These are phyloP conservation scores for Argyrosomus japonicus DNA, from an alignment of 2,113 vertebrate species.

Conservation along the genomic window DNA sequence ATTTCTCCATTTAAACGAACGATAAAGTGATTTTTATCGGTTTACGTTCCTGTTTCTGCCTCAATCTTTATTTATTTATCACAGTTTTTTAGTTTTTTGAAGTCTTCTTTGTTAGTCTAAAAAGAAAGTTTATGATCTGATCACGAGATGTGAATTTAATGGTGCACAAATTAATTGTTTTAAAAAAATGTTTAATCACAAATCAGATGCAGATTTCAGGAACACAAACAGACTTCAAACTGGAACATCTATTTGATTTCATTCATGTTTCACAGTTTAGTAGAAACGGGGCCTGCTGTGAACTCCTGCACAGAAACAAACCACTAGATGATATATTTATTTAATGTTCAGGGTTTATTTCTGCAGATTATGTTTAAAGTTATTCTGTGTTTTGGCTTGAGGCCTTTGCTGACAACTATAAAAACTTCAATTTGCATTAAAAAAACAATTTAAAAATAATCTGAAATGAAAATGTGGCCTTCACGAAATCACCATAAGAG, in stretches of 20 bases:
- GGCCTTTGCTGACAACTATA: constrained; percentile 28
- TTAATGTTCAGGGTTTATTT: background rate
- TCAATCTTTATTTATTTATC: background rate
- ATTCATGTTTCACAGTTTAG: background rate
- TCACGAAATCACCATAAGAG: background rate
- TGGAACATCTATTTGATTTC: background rate
- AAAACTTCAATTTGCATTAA: background rate
- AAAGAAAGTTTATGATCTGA: background rate
- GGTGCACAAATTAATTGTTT: background rate
- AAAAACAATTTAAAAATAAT: constrained; percentile 8
- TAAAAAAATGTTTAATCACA: background rate
- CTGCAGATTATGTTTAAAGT: background rate
- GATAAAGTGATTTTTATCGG: background rate
- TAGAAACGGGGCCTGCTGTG: background rate
- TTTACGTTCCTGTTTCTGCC: background rate
- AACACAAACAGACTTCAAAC: background rate
- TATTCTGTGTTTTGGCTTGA: constrained; percentile 3
- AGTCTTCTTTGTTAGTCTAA: background rate
- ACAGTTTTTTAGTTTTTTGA: background rate
- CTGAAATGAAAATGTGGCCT: background rate
- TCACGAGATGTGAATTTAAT: background rate
- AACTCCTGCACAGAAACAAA: background rate
- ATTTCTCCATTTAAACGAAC: background rate
- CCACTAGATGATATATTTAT: background rate
- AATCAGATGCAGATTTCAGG: background rate